Base-by-base conservation (phyloP, 2,797 vertebrate genomes). In the Xiphorhynchus erythropygius region DNA sequence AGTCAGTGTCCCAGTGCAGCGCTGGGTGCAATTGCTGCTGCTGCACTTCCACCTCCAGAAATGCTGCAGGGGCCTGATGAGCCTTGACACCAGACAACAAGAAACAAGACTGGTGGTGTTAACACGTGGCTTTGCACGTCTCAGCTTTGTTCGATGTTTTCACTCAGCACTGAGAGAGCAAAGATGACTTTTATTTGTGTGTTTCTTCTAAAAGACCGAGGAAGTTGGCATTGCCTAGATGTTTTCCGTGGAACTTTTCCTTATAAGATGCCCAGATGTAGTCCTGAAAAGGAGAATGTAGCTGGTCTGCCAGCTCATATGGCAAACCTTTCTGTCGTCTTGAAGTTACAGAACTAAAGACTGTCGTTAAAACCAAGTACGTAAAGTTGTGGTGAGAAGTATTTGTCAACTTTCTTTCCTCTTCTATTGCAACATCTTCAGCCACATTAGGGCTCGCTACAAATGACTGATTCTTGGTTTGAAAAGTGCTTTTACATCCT, bases 401-500 rank as follows among this genome's bases (percentile, higher is more conserved):
- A 5, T 94, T 91, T 86, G 80, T 78, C 67, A 95, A 93, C 56
- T 86, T 87, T 39, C 41, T 89, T 90, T 87, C 93, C 81, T 94
- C 53, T 92, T 81, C 28, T 73, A 2, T 95, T 97, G 92, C 90
- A 89, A 79, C 71, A 92, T 41, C 71, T 68, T 18, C n/a, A 78
- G 42, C 68, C 69, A 21, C 70, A 85, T 79, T 23, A 87, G 77
- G 75, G 27, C 57, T 87, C 1, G 3, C 24, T 62, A 50, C 7
- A 37, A 55, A 57, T 81, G 49, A 82, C 27, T 82, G 65, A 62
- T 75, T 50, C 67, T 73, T 84, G 0, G 1, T 18, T 78, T 89
- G 55, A 65, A 69, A 91, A 68, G 35, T 41, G 46, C 5, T 63
- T 70, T 90, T 46, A 13, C 1, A 0, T 16, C 13, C 24, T 90